phyloP scores from a whole-genome alignment of 1,140 invertebrate genomes.

The Brevipalpus yothersi region DNA sequence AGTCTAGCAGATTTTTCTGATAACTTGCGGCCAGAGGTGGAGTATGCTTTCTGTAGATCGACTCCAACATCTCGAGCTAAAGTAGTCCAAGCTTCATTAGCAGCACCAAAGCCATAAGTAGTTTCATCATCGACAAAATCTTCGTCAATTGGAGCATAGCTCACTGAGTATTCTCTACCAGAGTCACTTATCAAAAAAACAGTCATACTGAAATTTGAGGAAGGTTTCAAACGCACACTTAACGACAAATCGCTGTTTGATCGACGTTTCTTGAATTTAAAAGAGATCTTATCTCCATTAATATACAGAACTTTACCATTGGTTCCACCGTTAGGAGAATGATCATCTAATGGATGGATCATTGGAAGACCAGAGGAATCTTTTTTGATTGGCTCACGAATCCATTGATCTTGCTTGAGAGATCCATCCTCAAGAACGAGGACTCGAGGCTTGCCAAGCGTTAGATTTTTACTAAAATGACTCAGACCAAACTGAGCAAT shows the following conservation, averaged over 20 bases:
- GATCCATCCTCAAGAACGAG: slow-evolving; percentile 1
- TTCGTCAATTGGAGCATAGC: not conserved
- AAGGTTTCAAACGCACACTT: slow-evolving; percentile 8
- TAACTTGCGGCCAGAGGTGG: slow-evolving; percentile 33
- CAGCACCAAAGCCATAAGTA: slow-evolving; percentile 60
- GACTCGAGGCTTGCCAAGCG: slow-evolving; percentile 24
- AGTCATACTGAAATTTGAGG: slow-evolving; percentile 48
- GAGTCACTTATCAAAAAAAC: slow-evolving; percentile 32
- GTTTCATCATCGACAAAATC: slow-evolving; percentile 38
- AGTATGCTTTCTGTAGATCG: slow-evolving; percentile 68
- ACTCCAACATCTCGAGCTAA: slow-evolving; percentile 65
- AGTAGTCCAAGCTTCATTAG: slow-evolving; percentile 38
- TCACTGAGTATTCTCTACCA: slow-evolving; percentile 24
- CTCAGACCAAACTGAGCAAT: slow-evolving; percentile 91
- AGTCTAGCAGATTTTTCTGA: slow-evolving; percentile 30
- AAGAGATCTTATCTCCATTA: not conserved
- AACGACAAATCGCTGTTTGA: slow-evolving; percentile 4
- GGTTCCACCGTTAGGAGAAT: not conserved
- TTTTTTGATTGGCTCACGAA: no score
- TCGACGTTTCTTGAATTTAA: not conserved
- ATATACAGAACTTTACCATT: not conserved
- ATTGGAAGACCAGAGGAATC: not conserved
- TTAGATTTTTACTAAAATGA: slow-evolving; percentile 83
- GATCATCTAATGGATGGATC: no score
- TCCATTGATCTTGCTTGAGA: not conserved